A percentile compares a stretch with the other conserved stretches of the same genome.
These are phyloP conservation scores for Notiomystis cincta DNA, from an alignment of 2,113 vertebrate genomes.

Conservation along the genomic window DNA sequence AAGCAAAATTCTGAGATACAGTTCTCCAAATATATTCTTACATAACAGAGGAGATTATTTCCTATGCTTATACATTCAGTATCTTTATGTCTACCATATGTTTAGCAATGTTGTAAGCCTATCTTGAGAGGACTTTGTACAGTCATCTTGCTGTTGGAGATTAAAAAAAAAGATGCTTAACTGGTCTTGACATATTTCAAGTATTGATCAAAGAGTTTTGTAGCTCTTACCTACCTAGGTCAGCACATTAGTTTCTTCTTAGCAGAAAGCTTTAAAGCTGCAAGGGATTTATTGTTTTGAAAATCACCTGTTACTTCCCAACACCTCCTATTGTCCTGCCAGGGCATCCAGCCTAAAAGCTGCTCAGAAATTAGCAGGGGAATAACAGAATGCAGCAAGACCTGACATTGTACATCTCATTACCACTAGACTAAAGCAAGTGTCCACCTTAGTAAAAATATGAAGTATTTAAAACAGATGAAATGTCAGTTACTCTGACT, in stretches of 20 bases:
- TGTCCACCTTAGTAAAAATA: not conserved
- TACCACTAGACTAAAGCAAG: not conserved
- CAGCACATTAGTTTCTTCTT: constrained; percentile 14
- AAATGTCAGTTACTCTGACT: not conserved
- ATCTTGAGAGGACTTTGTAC: not conserved
- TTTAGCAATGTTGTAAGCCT: not conserved
- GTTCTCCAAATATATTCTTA: not conserved
- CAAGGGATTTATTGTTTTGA: constrained; percentile 17
- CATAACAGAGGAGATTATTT: not conserved
- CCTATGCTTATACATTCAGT: not conserved
- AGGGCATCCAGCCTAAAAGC: not conserved
- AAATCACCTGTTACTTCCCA: constrained; percentile 58
- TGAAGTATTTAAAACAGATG: not conserved
- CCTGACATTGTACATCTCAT: not conserved
- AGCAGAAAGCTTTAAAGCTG: constrained; percentile 3
- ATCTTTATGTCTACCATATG: constrained; percentile 31
- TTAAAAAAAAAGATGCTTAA: not conserved
- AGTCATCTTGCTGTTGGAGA: not conserved
- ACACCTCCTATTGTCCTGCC: not conserved
- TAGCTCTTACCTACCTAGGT: not conserved
- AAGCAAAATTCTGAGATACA: not conserved
- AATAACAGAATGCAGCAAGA: not conserved
- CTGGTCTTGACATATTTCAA: not conserved
- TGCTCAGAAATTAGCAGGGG: not conserved
- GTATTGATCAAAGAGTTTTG: not conserved